These are phyloP conservation scores for crab-eating macaque (Macaca fascicularis) DNA, from an alignment of 2,113 vertebrate species.

Conservation along the genomic window T2T-MFA8v1.1 NC_088375.1:65138001-65138500, in stretches of 20 bases:
- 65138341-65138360: not conserved
- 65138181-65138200: not conserved
- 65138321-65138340: not conserved
- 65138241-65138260: not conserved
- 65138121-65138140: not conserved
- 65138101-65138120: not conserved
- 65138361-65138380: not conserved
- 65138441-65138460: not conserved
- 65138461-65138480: not conserved
- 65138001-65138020: not conserved
- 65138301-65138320: not conserved
- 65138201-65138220: not conserved
- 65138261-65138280: not conserved
- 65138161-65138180: not conserved
- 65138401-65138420: constrained; percentile 2
- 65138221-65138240: not conserved
- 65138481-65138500: not conserved
- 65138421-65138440: constrained; percentile 22
- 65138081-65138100: not conserved
- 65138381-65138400: constrained; percentile 13
- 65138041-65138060: not conserved
- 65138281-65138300: not conserved
- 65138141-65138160: not conserved
- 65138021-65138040: not conserved
- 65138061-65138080: not conserved